phyloP scores from a whole-genome alignment of 2,113 vertebrate species.

The Passerina amoena region DNA sequence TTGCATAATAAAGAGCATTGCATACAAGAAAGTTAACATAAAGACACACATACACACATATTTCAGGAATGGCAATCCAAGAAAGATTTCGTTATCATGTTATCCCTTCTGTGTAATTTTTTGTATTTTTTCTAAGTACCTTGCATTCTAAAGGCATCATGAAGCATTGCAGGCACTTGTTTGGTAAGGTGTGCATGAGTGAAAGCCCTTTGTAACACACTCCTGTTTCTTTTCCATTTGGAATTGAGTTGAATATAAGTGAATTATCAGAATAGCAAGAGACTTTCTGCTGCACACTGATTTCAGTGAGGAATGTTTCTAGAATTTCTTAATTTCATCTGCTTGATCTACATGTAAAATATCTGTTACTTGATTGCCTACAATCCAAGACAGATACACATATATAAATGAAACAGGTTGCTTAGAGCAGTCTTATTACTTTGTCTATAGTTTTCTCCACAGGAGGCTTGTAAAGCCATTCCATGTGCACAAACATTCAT shows the following conservation, averaged over 20 bases:
- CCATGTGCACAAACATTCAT: neutral
- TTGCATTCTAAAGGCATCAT: neutral
- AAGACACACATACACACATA: neutral
- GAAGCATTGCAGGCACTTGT: neutral
- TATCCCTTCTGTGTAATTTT: neutral
- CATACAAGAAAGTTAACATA: neutral
- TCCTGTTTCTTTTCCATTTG: neutral
- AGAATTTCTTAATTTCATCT: neutral
- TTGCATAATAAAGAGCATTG: neutral
- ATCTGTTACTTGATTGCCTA: neutral
- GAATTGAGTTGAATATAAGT: neutral
- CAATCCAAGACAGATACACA: neutral
- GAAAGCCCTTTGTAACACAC: neutral
- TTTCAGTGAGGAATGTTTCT: neutral
- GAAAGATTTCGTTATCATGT: neutral
- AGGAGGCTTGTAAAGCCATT: neutral
- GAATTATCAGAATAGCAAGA: neutral
- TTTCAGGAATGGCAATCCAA: neutral
- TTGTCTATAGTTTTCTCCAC: neutral
- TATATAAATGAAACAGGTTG: neutral
- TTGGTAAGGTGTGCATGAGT: neutral
- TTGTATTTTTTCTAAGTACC: neutral
- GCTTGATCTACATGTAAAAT: neutral
- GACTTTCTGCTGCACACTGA: neutral
- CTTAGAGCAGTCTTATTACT: neutral